Evolutionary conservation across 2,888 invertebrate species (phyloP), one percentile per base, ranked within the genome.

Genomic region (Drosophila infuscata): DNA sequence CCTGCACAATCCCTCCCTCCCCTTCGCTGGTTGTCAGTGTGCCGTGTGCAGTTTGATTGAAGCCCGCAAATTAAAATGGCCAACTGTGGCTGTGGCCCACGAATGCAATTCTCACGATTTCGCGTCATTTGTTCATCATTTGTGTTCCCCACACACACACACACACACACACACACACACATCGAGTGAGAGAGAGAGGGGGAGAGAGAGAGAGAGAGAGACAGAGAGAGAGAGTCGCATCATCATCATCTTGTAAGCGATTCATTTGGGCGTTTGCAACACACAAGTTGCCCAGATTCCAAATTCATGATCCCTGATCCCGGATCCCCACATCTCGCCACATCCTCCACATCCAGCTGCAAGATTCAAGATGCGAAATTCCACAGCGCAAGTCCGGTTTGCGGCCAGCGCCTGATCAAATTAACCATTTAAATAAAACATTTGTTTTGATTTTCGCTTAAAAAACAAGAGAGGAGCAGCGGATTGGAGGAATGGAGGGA

Each of bases 371-470:
- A 32, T 29, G 41, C 56, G 30, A n/a, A 29, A 36, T 30, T 49
- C 54, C 56, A 29, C 49, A 11, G 49, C 29, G 29, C 35, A 66
- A 74, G 63, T 71, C 65, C 54, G 71, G 70, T 68, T 61, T 74
- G n/a, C 15, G 2, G 12, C 20, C 57, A 30, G 66, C 49, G 54
- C 38, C 66, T 75, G 77, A 77, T 86, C 81, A 86, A 86, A 83
- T 87, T 84, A 85, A 85, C 84, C 79, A 85, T 85, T 85, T 85
- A 85, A 85, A 85, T 86, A 81, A 85, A 85, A 85, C 85, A 87
- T 85, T 85, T 85, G 85, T 85, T 85, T 85, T 84, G 84, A 86
- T 82, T 83, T 71, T 73, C 67, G 51, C 59, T 63, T 66, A 32
- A 65, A 53, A 63, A 58, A 33, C 33, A 38, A 30, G 33, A 35